Base-by-base conservation (phyloP, 2,888 invertebrate genomes). In the Nemurella pictetii region DNA sequence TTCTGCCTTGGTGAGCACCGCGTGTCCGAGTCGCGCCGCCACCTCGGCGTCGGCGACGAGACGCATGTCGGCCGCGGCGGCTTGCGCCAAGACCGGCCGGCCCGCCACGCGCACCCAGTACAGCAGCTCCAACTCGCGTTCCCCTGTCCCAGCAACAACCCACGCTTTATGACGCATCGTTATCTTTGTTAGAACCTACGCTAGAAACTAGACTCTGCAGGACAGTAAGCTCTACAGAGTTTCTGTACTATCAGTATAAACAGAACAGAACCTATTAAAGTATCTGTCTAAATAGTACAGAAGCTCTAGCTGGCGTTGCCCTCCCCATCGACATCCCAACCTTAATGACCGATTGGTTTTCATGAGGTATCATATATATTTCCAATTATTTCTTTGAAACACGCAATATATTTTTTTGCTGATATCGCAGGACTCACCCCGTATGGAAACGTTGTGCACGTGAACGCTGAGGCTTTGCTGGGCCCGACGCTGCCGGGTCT, bases 91-190 rank as follows among this genome's bases (percentile, higher is more conserved):
- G 0, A 97, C 95, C 0, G 96, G 95, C 87, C 95, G 93, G 0
- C 96, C 96, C 55, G 94, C 94, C 0, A 96, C 95, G 86, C 95
- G 91, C 9, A 97, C 96, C 55, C 96, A 95, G 89, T 97, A 97
- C 27, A 97, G 93, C 86, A 97, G 88, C 85, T 88, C 89, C 88
- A 85, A 89, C 88, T 75, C 82, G 5, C 82, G 27, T 7, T 82
- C 87, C 86, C 86, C 89, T 88, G 84, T 88, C 4, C 15, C 28
- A 26, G 35, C 80, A n/a, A 26, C n/a, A 55, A 80, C 28, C 29
- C 84, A 35, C 25, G 55, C 0, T 9, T 9, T n/a, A n/a, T n/a
- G n/a, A n/a, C n/a, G n/a, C n/a, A n/a, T n/a, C n/a, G n/a, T n/a
- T n/a, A n/a, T n/a, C n/a, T n/a, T n/a, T n/a, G n/a, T n/a, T n/a